phyloP scores from a whole-genome alignment of 2,888 invertebrate species.

The Megalurothrips usitatus region DNA sequence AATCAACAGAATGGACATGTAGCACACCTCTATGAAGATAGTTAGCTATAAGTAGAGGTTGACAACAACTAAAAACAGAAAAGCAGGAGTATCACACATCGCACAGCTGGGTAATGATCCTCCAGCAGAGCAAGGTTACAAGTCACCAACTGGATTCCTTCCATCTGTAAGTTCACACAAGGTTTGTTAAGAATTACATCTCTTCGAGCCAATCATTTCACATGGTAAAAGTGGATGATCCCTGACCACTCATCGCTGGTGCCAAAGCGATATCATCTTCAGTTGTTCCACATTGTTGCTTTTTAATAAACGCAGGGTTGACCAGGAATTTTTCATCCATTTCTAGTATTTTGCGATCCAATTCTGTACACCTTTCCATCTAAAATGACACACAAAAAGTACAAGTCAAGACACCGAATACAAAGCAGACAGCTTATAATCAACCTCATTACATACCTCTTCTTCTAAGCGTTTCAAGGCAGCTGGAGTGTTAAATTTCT shows the following conservation, averaged over 20 bases:
- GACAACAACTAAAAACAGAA: too few species aligned
- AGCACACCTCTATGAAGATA: too few species aligned
- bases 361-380: constrained; percentile 77
- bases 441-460: constrained; percentile 44
- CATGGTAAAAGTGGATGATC: constrained; percentile 26
- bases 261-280: constrained; percentile 38
- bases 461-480: constrained; percentile 83
- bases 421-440: not conserved
- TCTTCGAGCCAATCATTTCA: not conserved
- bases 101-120: too few species aligned
- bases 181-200: too few species aligned
- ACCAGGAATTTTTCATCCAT: constrained; percentile 95
- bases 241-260: not conserved
- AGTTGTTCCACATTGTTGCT: constrained; percentile 48
- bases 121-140: too few species aligned
- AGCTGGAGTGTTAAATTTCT: constrained; percentile 86
- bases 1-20: too few species aligned
- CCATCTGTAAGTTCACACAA: too few species aligned
- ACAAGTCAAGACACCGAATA: not conserved
- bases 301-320: constrained; percentile 72
- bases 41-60: too few species aligned
- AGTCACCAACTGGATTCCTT: too few species aligned
- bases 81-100: too few species aligned
- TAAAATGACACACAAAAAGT: constrained; percentile 46
- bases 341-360: constrained; percentile 80